Percentiles rank a stretch among this genome's conserved stretches.
Evolutionary conservation across 2,797 vertebrate genomes (phyloP).

Genomic region (Pachyuromys duprasi): DNA sequence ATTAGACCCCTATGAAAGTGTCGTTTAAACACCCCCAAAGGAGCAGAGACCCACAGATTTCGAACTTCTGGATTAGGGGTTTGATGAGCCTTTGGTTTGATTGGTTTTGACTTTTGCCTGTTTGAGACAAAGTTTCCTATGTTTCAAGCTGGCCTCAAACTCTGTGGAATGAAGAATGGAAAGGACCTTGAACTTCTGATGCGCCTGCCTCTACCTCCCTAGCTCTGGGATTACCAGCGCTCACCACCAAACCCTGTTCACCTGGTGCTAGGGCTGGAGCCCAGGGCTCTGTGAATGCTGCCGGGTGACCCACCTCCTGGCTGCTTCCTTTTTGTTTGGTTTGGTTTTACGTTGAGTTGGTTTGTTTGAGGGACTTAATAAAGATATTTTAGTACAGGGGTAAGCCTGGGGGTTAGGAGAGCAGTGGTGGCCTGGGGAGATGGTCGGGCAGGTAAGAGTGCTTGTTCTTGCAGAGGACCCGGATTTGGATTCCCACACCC

Average conservation of each 20-base stretch:
- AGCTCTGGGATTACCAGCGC: background rate
- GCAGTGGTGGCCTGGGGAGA: background rate
- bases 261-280: background rate
- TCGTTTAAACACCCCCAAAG: background rate
- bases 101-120: background rate
- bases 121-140: background rate
- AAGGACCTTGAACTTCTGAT: background rate
- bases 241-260: background rate
- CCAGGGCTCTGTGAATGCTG: too few species aligned
- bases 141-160: background rate
- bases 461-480: background rate
- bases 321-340: background rate
- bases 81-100: background rate
- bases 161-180: background rate
- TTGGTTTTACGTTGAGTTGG: background rate
- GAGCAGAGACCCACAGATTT: background rate
- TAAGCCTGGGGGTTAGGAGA: background rate
- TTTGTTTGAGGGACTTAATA: background rate
- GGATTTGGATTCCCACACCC: background rate
- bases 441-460: background rate
- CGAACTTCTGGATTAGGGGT: background rate
- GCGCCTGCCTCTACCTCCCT: background rate
- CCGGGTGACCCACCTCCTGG: background rate
- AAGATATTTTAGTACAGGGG: background rate
- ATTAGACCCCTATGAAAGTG: background rate